Evolutionary conservation across 1,140 invertebrate species (phyloP).

Genomic region (Lepeophtheirus salmonis): DNA sequence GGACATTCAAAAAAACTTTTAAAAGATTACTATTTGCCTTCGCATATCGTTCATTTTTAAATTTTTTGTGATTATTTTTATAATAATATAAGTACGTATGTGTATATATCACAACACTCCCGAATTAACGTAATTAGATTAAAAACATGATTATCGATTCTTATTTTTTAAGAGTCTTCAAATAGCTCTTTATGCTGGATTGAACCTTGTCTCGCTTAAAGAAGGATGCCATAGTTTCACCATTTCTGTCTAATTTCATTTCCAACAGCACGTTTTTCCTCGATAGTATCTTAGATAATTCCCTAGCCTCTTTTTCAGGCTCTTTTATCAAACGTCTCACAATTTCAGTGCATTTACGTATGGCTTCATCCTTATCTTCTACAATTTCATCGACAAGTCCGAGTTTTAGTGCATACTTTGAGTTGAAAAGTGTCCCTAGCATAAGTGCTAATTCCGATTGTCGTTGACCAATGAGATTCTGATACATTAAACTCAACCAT

Average conservation of each 20-base stretch:
- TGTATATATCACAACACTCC: not conserved
- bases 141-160: not conserved
- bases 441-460: not conserved
- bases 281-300: not conserved
- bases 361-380: not conserved
- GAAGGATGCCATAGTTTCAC: not conserved
- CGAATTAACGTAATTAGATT: not conserved
- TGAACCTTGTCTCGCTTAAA: not conserved
- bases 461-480: not conserved
- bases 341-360: not conserved
- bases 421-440: not conserved
- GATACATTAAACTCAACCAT: not conserved
- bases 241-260: not conserved
- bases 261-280: not conserved
- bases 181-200: not conserved
- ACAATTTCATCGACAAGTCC: not conserved
- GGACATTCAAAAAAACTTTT: not conserved
- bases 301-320: not conserved
- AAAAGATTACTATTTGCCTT: not conserved
- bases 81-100: not conserved
- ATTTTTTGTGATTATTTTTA: not conserved
- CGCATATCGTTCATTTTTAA: not conserved
- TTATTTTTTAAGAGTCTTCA: not conserved
- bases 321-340: not conserved
- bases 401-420: not conserved